Base-by-base conservation (phyloP, 2,888 invertebrate species). In the Drosophila lacicola region DNA sequence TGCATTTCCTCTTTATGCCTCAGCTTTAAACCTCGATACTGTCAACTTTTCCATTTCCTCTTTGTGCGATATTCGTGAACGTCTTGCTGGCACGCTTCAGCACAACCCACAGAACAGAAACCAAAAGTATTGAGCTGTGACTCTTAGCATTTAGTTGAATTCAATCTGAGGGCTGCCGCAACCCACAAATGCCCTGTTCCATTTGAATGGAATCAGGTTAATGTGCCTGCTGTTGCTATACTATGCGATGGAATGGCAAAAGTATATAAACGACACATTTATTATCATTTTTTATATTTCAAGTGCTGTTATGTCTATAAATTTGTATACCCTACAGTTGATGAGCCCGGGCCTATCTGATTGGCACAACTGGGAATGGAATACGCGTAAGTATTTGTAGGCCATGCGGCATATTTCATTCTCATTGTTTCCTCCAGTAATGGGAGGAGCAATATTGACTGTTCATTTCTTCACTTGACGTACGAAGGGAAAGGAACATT, bases 291-390 rank as follows among this genome's bases (percentile, higher is more conserved):
- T 41, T 57, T 13, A 29, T 29, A 29, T 70, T 78, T 71, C 67
- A 67, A 82, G 81, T 47, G 58, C 65, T 64, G 68, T 78, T 83
- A 74, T 42, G 65, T 36, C 45, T 17, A 51, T 54, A 41, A 39
- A 60, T 65, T 21, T 14, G 10, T 17, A 45, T 50, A 34, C 19
- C 45, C 29, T 36, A 6, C 33, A n/a, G 11, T n/a, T 10, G 29
- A 11, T n/a, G 9, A 3, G 9, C 3, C 0, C 4, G 4, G 49
- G 14, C n/a, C 13, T 14, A 14, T 11, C n/a, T 36, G 9, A 41
- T 9, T 49, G 50, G 19, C 29, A 13, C 10, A 44, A 34, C 0
- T 34, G 42, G 44, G 1, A 53, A 29, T 25, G 14, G 37, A 14
- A 25, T 8, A 13, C 1, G 4, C 8, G 4, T 4, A 17, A 14